Conservation (phyloP, 2,797 vertebrate genomes). For the Phylloscopus collybita region DNA sequence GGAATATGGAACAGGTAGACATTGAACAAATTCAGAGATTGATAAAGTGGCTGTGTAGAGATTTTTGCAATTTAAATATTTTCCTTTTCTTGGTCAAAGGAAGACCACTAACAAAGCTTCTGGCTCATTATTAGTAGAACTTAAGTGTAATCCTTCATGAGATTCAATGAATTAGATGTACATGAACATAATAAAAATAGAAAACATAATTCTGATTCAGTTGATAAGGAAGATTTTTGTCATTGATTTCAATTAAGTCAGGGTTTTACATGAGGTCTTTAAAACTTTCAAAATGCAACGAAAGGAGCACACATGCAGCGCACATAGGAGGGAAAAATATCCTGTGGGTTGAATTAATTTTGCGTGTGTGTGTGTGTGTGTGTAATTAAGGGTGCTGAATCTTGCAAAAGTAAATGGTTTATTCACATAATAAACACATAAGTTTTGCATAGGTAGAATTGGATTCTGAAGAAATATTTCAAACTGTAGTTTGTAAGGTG, state of each 20-base stretch:
- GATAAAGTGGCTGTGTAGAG: not conserved
- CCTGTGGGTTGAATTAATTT: not conserved
- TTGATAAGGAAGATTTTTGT: not conserved
- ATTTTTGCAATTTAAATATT: not conserved
- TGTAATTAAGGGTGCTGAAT: not conserved
- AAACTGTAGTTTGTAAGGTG: not conserved
- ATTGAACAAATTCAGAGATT: not conserved
- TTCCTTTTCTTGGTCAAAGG: not conserved
- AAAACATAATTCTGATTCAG: not conserved
- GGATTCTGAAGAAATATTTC: not conserved
- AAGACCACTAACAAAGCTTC: not conserved
- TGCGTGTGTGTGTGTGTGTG: fast-evolving
- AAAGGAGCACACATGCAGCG: fast-evolving
- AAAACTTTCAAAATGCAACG: not conserved
- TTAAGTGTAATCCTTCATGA: not conserved
- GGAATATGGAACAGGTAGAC: not conserved
- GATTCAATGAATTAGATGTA: not conserved
- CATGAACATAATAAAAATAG: not conserved
- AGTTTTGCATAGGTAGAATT: not conserved
- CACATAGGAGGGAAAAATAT: not conserved
- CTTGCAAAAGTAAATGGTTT: not conserved
- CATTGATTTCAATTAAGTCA: not conserved
- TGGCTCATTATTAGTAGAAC: not conserved
- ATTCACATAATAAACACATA: too few species aligned
- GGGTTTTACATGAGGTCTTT: not conserved